A percentile compares a stretch with the other conserved stretches of the same genome.
Evolutionary conservation across 1,140 invertebrate species (phyloP).

Genomic region (Nixonia krombeini): DNA sequence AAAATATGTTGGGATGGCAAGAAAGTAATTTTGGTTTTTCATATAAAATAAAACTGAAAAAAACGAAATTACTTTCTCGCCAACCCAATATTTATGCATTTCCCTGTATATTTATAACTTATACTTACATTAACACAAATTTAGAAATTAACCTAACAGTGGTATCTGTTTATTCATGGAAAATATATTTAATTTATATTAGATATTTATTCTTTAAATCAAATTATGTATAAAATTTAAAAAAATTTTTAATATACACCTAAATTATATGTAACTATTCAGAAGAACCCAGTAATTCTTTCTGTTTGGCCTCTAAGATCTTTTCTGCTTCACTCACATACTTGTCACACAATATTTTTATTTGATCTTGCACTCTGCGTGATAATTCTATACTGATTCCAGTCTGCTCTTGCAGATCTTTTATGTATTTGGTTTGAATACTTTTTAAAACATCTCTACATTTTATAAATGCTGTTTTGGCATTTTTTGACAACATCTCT

Average conservation of each 20-base stretch:
- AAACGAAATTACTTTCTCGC: too few relatives aligned
- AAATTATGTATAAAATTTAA: background rate
- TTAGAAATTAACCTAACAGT: too few relatives aligned
- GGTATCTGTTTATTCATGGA: too few relatives aligned
- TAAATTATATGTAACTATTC: background rate
- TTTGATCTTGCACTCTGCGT: slow-evolving; percentile 78
- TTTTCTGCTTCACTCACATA: slow-evolving; percentile 79
- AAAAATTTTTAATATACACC: background rate
- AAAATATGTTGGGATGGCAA: too few relatives aligned
- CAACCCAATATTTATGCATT: too few relatives aligned
- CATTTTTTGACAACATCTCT: slow-evolving; percentile 88
- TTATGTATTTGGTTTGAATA: slow-evolving; percentile 82
- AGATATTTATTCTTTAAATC: too few relatives aligned
- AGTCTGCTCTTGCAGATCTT: slow-evolving; percentile 78
- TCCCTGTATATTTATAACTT: too few relatives aligned
- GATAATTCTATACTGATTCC: slow-evolving; percentile 78
- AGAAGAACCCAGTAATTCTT: slow-evolving; percentile 77
- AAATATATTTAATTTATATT: too few relatives aligned
- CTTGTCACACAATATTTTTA: slow-evolving; percentile 77
- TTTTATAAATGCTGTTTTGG: slow-evolving; percentile 86
- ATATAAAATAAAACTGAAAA: too few relatives aligned
- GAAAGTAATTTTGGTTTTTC: too few relatives aligned
- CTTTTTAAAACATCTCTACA: slow-evolving; percentile 84
- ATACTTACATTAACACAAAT: too few relatives aligned
- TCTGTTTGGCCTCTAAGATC: slow-evolving; percentile 78